Percentiles rank a stretch among this genome's conserved stretches.
Evolutionary conservation across 2,113 vertebrate genomes (phyloP).

Genomic region (Neoarius graeffei): DNA sequence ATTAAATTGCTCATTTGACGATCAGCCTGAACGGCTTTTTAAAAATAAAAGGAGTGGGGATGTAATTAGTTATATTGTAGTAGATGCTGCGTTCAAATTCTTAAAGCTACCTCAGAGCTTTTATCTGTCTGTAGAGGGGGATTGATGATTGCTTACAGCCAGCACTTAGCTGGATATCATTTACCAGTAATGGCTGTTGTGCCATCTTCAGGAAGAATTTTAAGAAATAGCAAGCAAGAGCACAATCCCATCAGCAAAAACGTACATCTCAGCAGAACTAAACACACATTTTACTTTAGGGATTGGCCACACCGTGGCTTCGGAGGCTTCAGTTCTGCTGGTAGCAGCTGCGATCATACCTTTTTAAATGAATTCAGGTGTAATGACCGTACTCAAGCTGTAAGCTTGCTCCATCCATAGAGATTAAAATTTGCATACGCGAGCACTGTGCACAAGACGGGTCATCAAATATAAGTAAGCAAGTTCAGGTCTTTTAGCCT

Average conservation of each 20-base stretch:
- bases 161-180: background rate
- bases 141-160: background rate
- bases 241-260: background rate
- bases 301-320: background rate
- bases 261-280: background rate
- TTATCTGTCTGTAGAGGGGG: background rate
- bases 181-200: background rate
- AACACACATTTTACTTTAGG: background rate
- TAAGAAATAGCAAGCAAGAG: background rate
- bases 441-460: constrained; percentile 1
- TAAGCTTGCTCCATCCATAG: constrained; percentile 9
- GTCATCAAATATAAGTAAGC: background rate
- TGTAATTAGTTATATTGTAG: background rate
- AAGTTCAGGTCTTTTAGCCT: background rate
- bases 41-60: background rate
- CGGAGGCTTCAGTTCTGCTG: constrained; percentile 7
- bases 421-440: background rate
- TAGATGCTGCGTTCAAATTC: background rate
- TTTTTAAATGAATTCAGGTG: constrained; percentile 42
- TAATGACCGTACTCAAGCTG: constrained; percentile 17
- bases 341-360: constrained; percentile 12
- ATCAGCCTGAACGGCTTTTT: background rate
- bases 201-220: background rate
- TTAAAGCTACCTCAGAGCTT: background rate
- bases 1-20: background rate